Conservation (phyloP, 1,140 invertebrate species). For the Drosophila paulistorum region DNA sequence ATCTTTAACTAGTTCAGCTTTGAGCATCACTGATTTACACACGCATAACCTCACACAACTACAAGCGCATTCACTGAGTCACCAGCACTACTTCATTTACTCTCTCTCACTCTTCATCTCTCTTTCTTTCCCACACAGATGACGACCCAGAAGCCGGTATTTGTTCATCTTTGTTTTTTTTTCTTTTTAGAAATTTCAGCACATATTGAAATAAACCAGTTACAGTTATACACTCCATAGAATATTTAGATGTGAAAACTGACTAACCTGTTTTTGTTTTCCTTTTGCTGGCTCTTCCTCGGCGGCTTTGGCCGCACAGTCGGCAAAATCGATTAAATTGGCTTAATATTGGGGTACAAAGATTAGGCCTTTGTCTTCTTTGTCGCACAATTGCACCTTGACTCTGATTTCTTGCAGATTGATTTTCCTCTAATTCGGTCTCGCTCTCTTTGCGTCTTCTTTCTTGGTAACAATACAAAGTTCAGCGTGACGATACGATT, state of each 20-base stretch:
- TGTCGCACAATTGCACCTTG: constrained; percentile 18
- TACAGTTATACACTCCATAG: constrained; percentile 28
- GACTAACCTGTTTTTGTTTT: constrained; percentile 78
- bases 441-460: constrained; percentile 19
- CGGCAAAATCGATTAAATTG: constrained; percentile 77
- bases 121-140: constrained; percentile 39
- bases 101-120: constrained; percentile 16
- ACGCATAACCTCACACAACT: constrained; percentile 73
- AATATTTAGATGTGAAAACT: constrained; percentile 41
- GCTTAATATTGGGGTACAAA: constrained; percentile 24
- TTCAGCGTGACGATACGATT: constrained; percentile 72
- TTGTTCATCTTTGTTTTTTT: constrained; percentile 15
- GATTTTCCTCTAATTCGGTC: constrained; percentile 19
- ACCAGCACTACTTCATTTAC: constrained; percentile 32
- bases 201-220: constrained; percentile 58
- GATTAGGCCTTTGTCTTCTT: constrained; percentile 9
- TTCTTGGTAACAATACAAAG: constrained; percentile 49
- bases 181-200: constrained; percentile 5
- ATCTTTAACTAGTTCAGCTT: neutral
- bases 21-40: constrained; percentile 34
- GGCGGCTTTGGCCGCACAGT: constrained; percentile 39
- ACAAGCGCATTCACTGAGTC: constrained; percentile 74
- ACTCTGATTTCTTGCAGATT: constrained; percentile 25
- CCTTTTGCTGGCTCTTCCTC: constrained; percentile 30
- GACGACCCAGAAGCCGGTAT: constrained; percentile 73